Evolutionary conservation across 1,140 invertebrate species (phyloP).

Genomic region (Theocolax elegans): DNA sequence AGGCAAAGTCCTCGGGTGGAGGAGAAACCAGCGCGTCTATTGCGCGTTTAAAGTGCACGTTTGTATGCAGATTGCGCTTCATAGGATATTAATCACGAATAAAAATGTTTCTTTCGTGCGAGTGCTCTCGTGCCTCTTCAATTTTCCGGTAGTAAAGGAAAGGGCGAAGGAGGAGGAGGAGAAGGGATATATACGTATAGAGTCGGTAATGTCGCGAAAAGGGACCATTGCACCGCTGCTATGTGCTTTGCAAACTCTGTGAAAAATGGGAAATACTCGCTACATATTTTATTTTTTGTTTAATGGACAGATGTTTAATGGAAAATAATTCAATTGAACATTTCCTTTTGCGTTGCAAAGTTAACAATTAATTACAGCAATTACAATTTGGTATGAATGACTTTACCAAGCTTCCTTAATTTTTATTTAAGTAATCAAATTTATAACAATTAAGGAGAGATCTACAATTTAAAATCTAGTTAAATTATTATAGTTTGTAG

Average conservation of each 20-base stretch:
- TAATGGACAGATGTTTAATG: neutral
- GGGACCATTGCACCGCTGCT: slow-evolving; percentile 1
- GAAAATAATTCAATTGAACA: neutral
- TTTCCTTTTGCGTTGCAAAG: neutral
- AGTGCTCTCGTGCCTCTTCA: slow-evolving; percentile 17
- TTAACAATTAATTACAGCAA: no score
- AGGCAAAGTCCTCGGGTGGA: no score
- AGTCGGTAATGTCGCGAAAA: slow-evolving; percentile 1
- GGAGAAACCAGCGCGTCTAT: neutral
- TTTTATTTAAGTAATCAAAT: no score
- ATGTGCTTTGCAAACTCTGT: neutral
- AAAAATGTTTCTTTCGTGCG: slow-evolving; percentile 30
- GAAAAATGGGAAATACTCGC: neutral
- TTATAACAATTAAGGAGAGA: no score
- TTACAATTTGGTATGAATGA: no score
- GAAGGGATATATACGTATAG: neutral
- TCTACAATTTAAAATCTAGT: no score
- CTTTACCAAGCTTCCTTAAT: no score
- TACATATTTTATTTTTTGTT: neutral
- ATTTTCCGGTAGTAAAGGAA: neutral
- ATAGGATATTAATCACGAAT: slow-evolving; percentile 31
- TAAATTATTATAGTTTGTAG: no score
- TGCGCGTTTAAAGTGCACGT: neutral
- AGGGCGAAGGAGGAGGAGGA: neutral
- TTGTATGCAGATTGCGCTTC: slow-evolving; percentile 30